phyloP scores from a whole-genome alignment of 2,888 invertebrate species.

The Idaea straminata region DNA sequence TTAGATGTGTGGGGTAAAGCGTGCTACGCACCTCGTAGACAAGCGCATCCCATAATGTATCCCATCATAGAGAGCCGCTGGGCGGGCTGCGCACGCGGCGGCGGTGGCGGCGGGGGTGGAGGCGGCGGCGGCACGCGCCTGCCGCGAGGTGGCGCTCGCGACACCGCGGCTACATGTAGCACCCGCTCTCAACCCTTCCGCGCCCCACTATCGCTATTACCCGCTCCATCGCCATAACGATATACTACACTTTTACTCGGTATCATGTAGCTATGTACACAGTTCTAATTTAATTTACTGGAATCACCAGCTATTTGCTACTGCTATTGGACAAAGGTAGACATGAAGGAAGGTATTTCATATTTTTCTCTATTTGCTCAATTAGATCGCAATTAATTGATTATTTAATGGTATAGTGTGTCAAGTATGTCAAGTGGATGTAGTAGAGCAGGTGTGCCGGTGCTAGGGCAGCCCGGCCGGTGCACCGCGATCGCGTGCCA shows the following conservation, averaged over 20 bases:
- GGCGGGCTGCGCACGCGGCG: slow-evolving; percentile 55
- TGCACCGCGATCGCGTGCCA: slow-evolving; percentile 73
- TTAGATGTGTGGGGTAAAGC: too few species aligned
- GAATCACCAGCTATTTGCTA: too few species aligned
- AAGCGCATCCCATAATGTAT: slow-evolving; percentile 96
- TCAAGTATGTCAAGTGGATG: slow-evolving; percentile 13
- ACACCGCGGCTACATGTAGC: slow-evolving; percentile 60
- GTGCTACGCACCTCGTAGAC: slow-evolving; percentile 89
- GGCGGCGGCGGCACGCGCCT: slow-evolving; percentile 72
- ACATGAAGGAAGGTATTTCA: slow-evolving; percentile 5
- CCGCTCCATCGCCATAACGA: too few species aligned
- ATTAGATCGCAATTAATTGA: slow-evolving; percentile 13
- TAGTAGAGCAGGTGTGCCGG: slow-evolving; percentile 23
- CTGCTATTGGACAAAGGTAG: too few species aligned
- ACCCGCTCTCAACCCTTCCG: slow-evolving; percentile 54
- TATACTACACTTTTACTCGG: too few species aligned
- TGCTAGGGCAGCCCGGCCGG: slow-evolving; percentile 39
- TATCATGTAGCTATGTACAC: too few species aligned
- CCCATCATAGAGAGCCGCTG: slow-evolving; percentile 88
- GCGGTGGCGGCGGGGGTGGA: slow-evolving; percentile 45
- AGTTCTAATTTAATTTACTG: slow-evolving; percentile 19
- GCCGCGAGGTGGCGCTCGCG: slow-evolving; percentile 63
- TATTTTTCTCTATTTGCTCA: slow-evolving; percentile 5
- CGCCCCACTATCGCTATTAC: slow-evolving; percentile 37
- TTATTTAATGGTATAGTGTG: slow-evolving; percentile 26